These are phyloP conservation scores for Protaetia brevitarsis DNA, from an alignment of 1,140 invertebrate species.

Conservation along the genomic window DNA sequence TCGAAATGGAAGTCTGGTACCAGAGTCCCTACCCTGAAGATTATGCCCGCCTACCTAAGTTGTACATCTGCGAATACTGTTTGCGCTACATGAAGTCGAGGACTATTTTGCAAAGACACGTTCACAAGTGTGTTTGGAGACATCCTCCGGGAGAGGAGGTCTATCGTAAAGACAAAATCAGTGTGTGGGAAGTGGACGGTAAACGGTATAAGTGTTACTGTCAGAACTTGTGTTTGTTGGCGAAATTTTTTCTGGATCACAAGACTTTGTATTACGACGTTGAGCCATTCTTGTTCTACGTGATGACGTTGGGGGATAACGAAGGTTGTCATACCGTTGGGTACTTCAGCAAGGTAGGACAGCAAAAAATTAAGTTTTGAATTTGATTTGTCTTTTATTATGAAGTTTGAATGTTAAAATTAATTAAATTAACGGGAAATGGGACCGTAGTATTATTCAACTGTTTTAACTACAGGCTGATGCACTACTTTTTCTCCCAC, in stretches of 20 bases:
- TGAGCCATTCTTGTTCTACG: constrained; percentile 96
- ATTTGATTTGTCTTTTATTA: too few relatives aligned
- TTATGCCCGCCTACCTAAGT: constrained; percentile 82
- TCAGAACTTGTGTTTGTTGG: constrained; percentile 95
- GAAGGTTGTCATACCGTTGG: constrained; percentile 96
- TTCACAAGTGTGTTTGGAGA: constrained; percentile 86
- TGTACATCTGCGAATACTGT: constrained; percentile 97
- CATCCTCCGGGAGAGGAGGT: constrained; percentile 93
- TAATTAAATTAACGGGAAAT: too few relatives aligned
- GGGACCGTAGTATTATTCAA: too few relatives aligned
- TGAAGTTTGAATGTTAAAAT: too few relatives aligned
- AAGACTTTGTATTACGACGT: constrained; percentile 97
- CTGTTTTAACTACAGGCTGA: too few relatives aligned
- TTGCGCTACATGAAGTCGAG: constrained; percentile 90
- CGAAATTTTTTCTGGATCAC: constrained; percentile 96
- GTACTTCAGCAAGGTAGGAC: constrained; percentile 96
- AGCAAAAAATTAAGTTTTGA: too few relatives aligned
- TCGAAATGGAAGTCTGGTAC: constrained; percentile 85
- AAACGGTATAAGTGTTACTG: constrained; percentile 96
- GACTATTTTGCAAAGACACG: constrained; percentile 80
- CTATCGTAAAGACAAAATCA: constrained; percentile 87
- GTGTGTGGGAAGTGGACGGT: constrained; percentile 97
- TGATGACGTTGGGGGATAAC: constrained; percentile 90
- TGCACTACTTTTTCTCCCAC: too few relatives aligned
- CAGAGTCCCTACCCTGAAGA: constrained; percentile 98